Evolutionary conservation across 2,113 vertebrate genomes (phyloP), one percentile per base, ranked within the genome.

Genomic region (Pipa parva): DNA sequence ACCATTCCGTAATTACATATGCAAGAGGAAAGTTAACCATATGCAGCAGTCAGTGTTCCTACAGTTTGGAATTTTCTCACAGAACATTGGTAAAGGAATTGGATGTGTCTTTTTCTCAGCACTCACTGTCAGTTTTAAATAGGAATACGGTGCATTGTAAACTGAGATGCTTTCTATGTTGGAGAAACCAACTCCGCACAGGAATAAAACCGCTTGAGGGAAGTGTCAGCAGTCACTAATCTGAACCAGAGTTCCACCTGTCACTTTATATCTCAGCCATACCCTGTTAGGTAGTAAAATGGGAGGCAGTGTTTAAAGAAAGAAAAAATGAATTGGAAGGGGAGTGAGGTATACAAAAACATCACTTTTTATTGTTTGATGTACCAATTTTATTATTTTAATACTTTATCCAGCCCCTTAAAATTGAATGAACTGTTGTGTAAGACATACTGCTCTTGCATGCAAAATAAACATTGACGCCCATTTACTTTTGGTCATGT

Each of bases 191-290:
- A 20, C 18, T 58, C 10, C 21, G n/a, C 20, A 20, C 9, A 58
- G 18, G 55, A 20, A 18, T 58, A 22, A 58, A 58, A 58, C 55
- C 12, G 31, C 55, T 58, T 12, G n/a, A 58, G 55, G 55, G 28
- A 58, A 37, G 31, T 58, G 31, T 58, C 55, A 33, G 55, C 29
- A 58, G 28, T 6, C 20, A 7, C 55, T 37, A 36, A 36, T 12
- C 31, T 36, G 28, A 22, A 37, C 17, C 28, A 22, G 31, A 58
- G 29, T 15, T 18, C n/a, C 27, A 58, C 55, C 29, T 58, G 55
- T 58, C 55, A 36, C 18, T 22, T 33, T 36, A 58, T 58, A 36
- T 58, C n/a, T 21, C 29, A 58, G n/a, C 18, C 31, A 20, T 36
- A 29, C 21, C 20, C 13, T 58, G 8, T 58, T n/a, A 20, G 10